Base-by-base conservation (phyloP, 2,888 invertebrate genomes). In the Oegoconia quadripuncta region DNA sequence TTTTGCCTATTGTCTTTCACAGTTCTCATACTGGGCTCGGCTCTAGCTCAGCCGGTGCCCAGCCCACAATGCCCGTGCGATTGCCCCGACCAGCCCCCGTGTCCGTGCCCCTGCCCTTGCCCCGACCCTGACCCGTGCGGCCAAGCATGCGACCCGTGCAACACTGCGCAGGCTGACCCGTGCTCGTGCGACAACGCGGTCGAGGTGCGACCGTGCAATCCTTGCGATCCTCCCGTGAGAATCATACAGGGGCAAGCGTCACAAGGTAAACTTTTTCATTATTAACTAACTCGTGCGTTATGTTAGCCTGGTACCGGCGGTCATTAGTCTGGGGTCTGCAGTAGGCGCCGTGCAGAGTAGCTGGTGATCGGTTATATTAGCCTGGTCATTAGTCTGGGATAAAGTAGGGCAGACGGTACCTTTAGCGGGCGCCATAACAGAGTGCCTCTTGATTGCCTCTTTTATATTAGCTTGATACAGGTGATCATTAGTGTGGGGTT, bases 21-120 rank as follows among this genome's bases (percentile, higher is more conserved):
- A 82, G 81, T 76, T 68, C 75, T 81, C 37, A 52, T 78, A 44
- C 48, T 80, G 41, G 71, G 74, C 39, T 55, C 69, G 15, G 60
- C 65, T 1, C 40, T 67, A 34, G 70, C 65, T 13, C 75, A 73
- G 55, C 80, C 80, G 1, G 33, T 74, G 28, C 72, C 77, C 5
- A 49, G 49, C 25, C 58, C 59, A 3, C 45, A 47, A 7, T 35
- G 41, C 36, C 26, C 25, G 31, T 30, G 34, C 26, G 27, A 36
- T 3, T 32, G 26, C 15, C 37, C 37, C 16, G 29, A 25, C 4
- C 54, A 52, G 6, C 46, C 48, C 31, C 48, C 50, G 33, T 23
- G 42, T 39, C 46, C 38, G 14, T 41, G 41, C 37, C 30, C 31
- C 13, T 9, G 23, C n/a, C 23, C 32, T 2, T 13, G 11, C 14